These are phyloP conservation scores for Cephalophus harveyi DNA, from an alignment of 2,113 vertebrate genomes.

Conservation along the genomic window DNA sequence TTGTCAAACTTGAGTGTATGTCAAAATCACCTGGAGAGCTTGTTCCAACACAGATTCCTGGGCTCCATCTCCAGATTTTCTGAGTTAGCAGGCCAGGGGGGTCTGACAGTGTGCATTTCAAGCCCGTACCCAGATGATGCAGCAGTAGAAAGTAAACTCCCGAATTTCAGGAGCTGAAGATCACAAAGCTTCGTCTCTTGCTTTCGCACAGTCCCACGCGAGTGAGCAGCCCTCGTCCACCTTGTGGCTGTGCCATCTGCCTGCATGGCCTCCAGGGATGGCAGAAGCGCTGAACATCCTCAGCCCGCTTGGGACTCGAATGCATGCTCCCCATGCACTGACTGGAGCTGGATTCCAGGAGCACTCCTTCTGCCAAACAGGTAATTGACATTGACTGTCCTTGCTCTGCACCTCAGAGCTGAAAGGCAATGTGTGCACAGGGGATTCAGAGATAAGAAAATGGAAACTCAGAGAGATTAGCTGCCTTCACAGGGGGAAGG, in stretches of 20 bases:
- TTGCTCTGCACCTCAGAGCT: not conserved
- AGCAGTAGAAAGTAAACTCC: not conserved
- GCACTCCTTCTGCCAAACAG: not conserved
- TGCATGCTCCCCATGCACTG: not conserved
- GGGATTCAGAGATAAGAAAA: not conserved
- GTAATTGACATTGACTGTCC: not conserved
- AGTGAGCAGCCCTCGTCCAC: not conserved
- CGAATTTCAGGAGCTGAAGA: not conserved
- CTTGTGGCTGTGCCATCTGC: not conserved
- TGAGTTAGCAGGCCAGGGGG: not conserved
- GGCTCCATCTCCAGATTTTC: not conserved
- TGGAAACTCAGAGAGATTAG: not conserved
- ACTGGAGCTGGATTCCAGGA: not conserved
- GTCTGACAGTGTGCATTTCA: not conserved
- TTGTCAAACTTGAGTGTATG: not conserved
- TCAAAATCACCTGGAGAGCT: not conserved
- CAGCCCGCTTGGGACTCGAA: rapidly evolving
- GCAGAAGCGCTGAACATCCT: not conserved
- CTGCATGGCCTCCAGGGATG: not conserved
- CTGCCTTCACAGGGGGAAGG: not conserved
- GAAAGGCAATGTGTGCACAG: not conserved
- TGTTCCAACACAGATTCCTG: not conserved
- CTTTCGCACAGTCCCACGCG: not conserved
- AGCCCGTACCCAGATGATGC: not conserved
- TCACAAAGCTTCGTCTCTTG: not conserved